Base-by-base conservation (phyloP, 2,113 vertebrate genomes). In the Dasyprocta punctata region DNA sequence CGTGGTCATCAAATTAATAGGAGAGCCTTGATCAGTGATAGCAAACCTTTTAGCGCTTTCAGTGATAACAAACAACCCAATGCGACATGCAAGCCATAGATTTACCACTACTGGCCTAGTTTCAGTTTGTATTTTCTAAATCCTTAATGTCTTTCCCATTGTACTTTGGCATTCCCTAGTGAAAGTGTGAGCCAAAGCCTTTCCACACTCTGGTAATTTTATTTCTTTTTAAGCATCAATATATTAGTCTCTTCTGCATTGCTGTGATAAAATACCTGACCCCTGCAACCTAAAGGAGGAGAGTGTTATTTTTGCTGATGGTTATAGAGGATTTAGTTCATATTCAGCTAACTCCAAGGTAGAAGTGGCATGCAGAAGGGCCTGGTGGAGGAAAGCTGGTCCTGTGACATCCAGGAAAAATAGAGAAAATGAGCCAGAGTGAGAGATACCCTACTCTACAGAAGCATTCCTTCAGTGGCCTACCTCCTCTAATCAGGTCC, bases 141-240 rank as follows among this genome's bases (percentile, higher is more conserved):
- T 86, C 36, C 54, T 93, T 91, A 61, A 26, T 84, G 10, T 89
- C 78, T 61, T 92, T 94, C 58, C 49, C n/a, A 47, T 93, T 94
- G 26, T 81, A 82, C 63, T 20, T 92, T 90, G 78, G 24, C 38
- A 84, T 90, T 94, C 54, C 28, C 10, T 47, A 90, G 49, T 90
- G 63, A 96, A 96, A 91, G 77, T 93, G 71, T 94, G 84, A 89
- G 47, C 28, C 73, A 83, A 83, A 89, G 60, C 92, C 56, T 96
- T 93, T 90, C 65, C 36, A 93, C 81, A 13, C 12, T 86, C 49
- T 92, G 60, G 60, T 44, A 75, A 80, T 95, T 95, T 95, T 86
- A 28, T 94, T 97, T 95, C 56, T 91, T 83, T 95, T 83, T 30
- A 19, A 83, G 30, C 20, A 83, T 54, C 38, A 47, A 33, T 80